Evolutionary conservation across 2,888 invertebrate genomes (phyloP).

Genomic region (Crioceris asparagi): DNA sequence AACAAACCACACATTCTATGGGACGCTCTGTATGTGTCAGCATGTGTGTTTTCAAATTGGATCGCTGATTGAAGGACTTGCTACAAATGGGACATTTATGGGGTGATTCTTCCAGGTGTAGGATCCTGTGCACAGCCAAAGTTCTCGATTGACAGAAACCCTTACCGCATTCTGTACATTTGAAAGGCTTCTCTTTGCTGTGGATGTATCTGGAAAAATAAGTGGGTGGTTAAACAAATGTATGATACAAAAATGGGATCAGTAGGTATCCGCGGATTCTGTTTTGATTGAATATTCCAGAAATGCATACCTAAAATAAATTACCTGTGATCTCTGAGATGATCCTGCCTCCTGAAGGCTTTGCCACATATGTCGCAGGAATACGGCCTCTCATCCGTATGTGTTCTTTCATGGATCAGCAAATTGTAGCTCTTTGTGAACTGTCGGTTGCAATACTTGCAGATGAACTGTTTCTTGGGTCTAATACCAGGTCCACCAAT

Average conservation of each 20-base stretch:
- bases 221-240: neutral
- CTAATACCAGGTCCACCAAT: constrained; percentile 31
- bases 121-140: constrained; percentile 87
- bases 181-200: constrained; percentile 97
- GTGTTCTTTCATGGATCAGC: constrained; percentile 93
- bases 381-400: constrained; percentile 93
- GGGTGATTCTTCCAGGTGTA: constrained; percentile 87
- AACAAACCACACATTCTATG: constrained; percentile 31
- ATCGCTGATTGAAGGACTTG: constrained; percentile 84
- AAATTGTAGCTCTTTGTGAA: constrained; percentile 98
- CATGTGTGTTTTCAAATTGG: constrained; percentile 83
- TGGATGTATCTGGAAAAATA: constrained; percentile 77
- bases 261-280: too few species aligned
- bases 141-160: constrained; percentile 97
- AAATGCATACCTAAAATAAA: too few species aligned
- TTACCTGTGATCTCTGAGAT: constrained; percentile 80
- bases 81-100: constrained; percentile 86
- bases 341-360: constrained; percentile 91
- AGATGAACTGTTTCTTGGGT: constrained; percentile 84
- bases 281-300: too few species aligned
- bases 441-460: constrained; percentile 93
- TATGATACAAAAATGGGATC: neutral
- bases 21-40: constrained; percentile 71
- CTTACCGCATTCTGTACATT: constrained; percentile 92
- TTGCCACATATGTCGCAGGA: constrained; percentile 94